phyloP scores from a whole-genome alignment of 2,888 invertebrate genomes.

The Stratiomys singularior region DNA sequence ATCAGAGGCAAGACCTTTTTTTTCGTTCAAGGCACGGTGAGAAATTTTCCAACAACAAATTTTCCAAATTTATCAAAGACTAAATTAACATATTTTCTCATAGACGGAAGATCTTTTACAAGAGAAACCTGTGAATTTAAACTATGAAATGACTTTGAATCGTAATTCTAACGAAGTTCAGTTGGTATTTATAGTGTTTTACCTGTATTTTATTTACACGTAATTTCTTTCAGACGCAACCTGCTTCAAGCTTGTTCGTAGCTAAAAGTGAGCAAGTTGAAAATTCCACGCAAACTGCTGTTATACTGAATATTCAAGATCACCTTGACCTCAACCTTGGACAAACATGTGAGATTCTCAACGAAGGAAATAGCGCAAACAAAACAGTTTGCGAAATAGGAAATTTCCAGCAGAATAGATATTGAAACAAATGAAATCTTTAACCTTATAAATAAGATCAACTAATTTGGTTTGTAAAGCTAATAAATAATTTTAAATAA shows the following conservation, averaged over 20 bases:
- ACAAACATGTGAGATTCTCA: slow-evolving; percentile 18
- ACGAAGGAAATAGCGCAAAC: not conserved
- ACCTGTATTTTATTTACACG: not conserved
- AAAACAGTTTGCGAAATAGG: too few relatives aligned
- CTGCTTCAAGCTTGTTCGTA: slow-evolving; percentile 19
- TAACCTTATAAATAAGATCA: too few relatives aligned
- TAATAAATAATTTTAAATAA: too few relatives aligned
- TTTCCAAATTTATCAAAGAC: not conserved
- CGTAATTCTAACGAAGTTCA: not conserved
- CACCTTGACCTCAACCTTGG: not conserved
- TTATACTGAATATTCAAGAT: slow-evolving; percentile 31
- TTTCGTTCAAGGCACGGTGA: slow-evolving; percentile 50
- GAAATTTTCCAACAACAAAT: not conserved
- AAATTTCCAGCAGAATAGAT: too few relatives aligned
- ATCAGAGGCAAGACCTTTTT: slow-evolving; percentile 54
- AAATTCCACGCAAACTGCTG: slow-evolving; percentile 31
- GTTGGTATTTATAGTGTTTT: slow-evolving; percentile 4
- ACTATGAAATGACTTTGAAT: not conserved
- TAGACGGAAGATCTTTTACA: not conserved
- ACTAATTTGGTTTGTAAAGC: too few relatives aligned
- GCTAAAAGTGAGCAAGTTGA: not conserved
- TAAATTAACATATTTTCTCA: not conserved
- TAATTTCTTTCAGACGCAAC: not conserved
- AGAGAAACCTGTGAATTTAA: not conserved
- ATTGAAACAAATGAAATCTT: too few relatives aligned